phyloP scores from a whole-genome alignment of 1,140 invertebrate genomes.

The Hermetia illucens region DNA sequence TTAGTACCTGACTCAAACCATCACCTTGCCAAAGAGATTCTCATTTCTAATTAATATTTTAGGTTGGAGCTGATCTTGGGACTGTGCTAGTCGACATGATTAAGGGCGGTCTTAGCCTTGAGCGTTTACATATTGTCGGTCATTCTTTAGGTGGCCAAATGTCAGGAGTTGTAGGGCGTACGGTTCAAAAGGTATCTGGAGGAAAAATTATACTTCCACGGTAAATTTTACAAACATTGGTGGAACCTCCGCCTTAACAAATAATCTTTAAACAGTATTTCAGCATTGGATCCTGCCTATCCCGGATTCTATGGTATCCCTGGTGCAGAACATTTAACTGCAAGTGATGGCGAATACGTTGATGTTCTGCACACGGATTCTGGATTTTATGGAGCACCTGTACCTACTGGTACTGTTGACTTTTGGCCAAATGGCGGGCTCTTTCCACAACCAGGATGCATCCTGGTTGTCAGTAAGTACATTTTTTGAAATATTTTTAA shows the following conservation, averaged over 20 bases:
- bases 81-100: conserved; percentile 12
- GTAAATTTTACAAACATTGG: conserved; percentile 1
- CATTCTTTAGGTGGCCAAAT: conserved; percentile 57
- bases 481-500: too few species aligned
- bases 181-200: conserved; percentile 10
- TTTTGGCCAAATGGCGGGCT: conserved; percentile 41
- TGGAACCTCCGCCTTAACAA: neutral
- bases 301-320: conserved; percentile 35
- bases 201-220: conserved; percentile 9
- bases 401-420: conserved; percentile 35
- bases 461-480: too few species aligned
- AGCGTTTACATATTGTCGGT: conserved; percentile 44
- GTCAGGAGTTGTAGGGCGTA: conserved; percentile 40
- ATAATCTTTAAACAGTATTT: conserved; percentile 12
- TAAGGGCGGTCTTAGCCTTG: conserved; percentile 13
- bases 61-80: conserved; percentile 10
- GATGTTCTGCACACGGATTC: conserved; percentile 49
- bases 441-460: too few species aligned
- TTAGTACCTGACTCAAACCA: too few species aligned
- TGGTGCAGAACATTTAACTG: conserved; percentile 38
- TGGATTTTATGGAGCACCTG: conserved; percentile 33
- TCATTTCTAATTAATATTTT: neutral
- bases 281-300: conserved; percentile 39
- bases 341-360: conserved; percentile 41
- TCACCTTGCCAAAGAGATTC: too few species aligned